Evolutionary conservation across 1,140 invertebrate species (phyloP), one percentile per base, ranked within the genome.

Genomic region (Leptinotarsa texana): DNA sequence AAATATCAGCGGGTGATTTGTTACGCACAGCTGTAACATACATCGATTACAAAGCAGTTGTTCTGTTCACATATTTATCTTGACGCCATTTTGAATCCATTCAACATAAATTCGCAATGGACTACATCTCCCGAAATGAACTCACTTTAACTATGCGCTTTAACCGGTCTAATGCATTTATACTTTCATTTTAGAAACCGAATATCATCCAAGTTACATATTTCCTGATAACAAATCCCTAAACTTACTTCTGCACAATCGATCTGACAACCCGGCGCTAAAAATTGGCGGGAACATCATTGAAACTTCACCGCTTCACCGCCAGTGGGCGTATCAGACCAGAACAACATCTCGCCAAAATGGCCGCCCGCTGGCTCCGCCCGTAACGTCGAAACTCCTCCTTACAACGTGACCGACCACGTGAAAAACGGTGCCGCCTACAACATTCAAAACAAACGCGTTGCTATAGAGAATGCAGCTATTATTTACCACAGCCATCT

Each of bases 341-440:
- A 76, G 75, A 21, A 47, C 67, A 69, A 69, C 77, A 74, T 27
- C 4, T 48, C 49, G 69, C 74, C 48, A 78, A 78, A 63, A 79
- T 79, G 78, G 78, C 78, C 49, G 21, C 76, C 71, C 1, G 21
- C 62, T 3, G 21, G 61, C 76, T 61, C 76, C 74, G 63, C 78
- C 76, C 49, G 11, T 27, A 11, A 18, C 18, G 21, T 11, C 68
- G 15, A 1, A 42, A 65, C 74, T 72, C 49, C 63, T 13, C 69
- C 74, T n/a, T 61, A 15, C 61, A 49, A 51, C 42, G 69, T 72
- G 73, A 74, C 51, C 63, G 69, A 76, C 27, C 72, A 77, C 75
- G 75, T 77, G 75, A 74, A 71, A 74, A 27, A 48, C 27, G 61
- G 18, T n/a, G 62, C 51, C 75, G 72, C 72, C 75, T 18, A 65